These are phyloP conservation scores for Ranitomeya variabilis DNA, from an alignment of 2,113 vertebrate species.

Conservation along the genomic window DNA sequence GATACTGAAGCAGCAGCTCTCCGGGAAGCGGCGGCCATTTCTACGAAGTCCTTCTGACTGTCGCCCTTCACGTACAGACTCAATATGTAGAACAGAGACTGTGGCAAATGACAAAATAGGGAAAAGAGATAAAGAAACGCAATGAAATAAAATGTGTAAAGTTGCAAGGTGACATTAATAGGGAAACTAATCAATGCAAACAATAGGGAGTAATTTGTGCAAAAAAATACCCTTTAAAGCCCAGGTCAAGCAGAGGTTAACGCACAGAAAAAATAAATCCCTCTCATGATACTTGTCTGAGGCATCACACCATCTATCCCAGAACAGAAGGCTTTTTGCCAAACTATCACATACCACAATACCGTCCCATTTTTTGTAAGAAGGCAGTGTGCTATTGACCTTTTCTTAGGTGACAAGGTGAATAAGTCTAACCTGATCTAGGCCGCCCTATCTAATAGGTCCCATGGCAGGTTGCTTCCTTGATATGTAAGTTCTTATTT, in stretches of 20 bases:
- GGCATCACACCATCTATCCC: not conserved
- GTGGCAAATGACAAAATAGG: conserved; percentile 31
- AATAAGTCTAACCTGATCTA: not conserved
- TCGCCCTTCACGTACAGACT: conserved; percentile 85
- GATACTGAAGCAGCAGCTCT: conserved; percentile 85
- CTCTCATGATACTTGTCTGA: not conserved
- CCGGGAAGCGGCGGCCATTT: conserved; percentile 73
- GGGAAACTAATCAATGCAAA: not conserved
- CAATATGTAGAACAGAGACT: conserved; percentile 88
- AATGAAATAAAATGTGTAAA: not conserved
- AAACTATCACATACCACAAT: not conserved
- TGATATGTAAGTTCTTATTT: not conserved
- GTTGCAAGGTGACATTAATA: not conserved
- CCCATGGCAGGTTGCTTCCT: not conserved
- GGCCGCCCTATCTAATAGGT: not conserved
- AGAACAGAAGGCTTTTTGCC: not conserved
- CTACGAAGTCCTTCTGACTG: conserved; percentile 85
- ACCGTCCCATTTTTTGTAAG: not conserved
- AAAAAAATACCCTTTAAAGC: not conserved
- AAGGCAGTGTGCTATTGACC: not conserved
- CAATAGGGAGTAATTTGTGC: not conserved
- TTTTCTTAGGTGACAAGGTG: not conserved
- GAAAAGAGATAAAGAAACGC: not conserved
- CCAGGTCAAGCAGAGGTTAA: not conserved
- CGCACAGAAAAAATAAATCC: not conserved